Evolutionary conservation across 2,888 invertebrate genomes (phyloP).

Genomic region (Leuctra nigra): DNA sequence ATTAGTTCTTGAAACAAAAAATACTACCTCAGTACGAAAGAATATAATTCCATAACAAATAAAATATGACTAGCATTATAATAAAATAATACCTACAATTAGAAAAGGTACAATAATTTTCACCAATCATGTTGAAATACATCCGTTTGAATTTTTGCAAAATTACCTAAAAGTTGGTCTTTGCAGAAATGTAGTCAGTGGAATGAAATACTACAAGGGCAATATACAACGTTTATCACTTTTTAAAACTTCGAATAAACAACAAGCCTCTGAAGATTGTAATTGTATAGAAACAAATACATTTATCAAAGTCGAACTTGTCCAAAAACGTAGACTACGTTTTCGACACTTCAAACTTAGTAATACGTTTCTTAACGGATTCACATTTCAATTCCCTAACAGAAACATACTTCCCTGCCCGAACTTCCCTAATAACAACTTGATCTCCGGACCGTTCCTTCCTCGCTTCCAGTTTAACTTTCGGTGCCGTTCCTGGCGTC

Average conservation of each 20-base stretch:
- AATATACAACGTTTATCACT: not conserved
- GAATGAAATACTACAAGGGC: not conserved
- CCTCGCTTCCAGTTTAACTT: constrained; percentile 40
- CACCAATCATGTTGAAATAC: too few relatives aligned
- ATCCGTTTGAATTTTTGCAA: too few relatives aligned
- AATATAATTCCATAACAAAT: too few relatives aligned
- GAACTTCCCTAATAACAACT: constrained; percentile 43
- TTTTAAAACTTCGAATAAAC: not conserved
- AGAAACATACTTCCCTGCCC: constrained; percentile 41
- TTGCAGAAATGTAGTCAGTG: too few relatives aligned
- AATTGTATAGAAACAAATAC: too few relatives aligned
- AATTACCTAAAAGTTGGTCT: too few relatives aligned
- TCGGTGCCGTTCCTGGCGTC: constrained; percentile 29
- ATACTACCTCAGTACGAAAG: too few relatives aligned
- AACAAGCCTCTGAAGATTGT: too few relatives aligned
- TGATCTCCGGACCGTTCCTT: constrained; percentile 42
- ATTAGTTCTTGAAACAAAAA: too few relatives aligned
- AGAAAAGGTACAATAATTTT: not conserved
- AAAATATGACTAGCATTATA: not conserved
- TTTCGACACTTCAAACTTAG: constrained; percentile 39
- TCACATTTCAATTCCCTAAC: constrained; percentile 47
- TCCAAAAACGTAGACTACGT: too few relatives aligned
- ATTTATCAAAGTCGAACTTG: too few relatives aligned
- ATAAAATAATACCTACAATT: not conserved
- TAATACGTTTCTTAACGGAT: constrained; percentile 44